phyloP scores from a whole-genome alignment of 2,888 invertebrate genomes.

The Tiliacea citrago region DNA sequence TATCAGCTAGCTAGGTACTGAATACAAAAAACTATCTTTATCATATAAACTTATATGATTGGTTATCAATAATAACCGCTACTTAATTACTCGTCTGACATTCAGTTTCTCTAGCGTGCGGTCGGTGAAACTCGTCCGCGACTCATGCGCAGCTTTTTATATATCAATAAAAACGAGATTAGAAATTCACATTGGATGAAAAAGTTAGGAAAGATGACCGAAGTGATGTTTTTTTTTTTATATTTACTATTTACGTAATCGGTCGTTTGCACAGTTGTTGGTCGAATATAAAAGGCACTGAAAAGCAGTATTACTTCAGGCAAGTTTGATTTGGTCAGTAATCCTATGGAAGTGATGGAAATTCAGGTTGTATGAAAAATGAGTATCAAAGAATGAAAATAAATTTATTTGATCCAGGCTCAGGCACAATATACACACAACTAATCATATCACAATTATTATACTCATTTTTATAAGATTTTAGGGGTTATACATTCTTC shows the following conservation, averaged over 20 bases:
- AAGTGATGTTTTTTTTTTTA: neutral
- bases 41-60: neutral
- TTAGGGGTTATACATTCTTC: neutral
- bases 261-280: neutral
- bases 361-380: no score
- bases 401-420: neutral
- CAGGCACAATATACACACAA: neutral
- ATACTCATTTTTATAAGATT: neutral
- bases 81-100: slow-evolving; percentile 28
- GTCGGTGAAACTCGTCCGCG: slow-evolving; percentile 39
- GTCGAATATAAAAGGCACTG: neutral
- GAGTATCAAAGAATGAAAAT: neutral
- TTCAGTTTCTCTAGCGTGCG: slow-evolving; percentile 60
- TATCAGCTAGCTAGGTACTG: neutral
- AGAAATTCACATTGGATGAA: slow-evolving; percentile 38
- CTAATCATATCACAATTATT: neutral
- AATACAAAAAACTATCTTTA: neutral
- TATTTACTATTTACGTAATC: neutral
- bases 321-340: neutral
- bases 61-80: slow-evolving; percentile 19
- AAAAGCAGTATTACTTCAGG: neutral
- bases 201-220: slow-evolving; percentile 32
- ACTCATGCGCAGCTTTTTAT: slow-evolving; percentile 38
- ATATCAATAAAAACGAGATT: slow-evolving; percentile 49
- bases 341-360: neutral